Evolutionary conservation across 1,140 invertebrate genomes (phyloP).

Genomic region (Diabrotica undecimpunctata): DNA sequence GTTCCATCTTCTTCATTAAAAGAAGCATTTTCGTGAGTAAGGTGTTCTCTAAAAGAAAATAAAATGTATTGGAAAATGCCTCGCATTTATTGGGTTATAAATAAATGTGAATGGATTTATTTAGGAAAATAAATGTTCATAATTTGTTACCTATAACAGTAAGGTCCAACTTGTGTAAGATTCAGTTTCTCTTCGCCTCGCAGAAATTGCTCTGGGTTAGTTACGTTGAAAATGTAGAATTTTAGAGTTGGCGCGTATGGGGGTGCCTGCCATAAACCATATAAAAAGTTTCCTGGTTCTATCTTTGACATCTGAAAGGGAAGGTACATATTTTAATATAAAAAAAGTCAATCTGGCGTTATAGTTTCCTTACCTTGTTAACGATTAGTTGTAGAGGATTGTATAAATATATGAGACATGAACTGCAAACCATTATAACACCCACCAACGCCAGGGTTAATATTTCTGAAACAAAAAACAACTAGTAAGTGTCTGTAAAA

Average conservation of each 20-base stretch:
- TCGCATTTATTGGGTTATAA: background rate
- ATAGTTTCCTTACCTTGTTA: background rate
- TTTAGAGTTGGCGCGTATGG: conserved; percentile 67
- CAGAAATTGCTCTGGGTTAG: conserved; percentile 70
- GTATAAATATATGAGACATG: conserved; percentile 51
- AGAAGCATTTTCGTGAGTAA: conserved; percentile 63
- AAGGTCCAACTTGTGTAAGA: conserved; percentile 78
- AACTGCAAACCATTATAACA: conserved; percentile 45
- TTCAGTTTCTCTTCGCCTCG: conserved; percentile 65
- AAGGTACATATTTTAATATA: background rate
- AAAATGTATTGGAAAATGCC: too few species aligned
- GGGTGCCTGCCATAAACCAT: conserved; percentile 64
- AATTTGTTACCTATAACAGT: conserved; percentile 82
- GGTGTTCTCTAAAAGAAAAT: conserved; percentile 57
- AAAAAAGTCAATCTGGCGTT: background rate
- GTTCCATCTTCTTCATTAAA: conserved; percentile 65
- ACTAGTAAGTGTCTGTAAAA: background rate
- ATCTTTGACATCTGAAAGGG: conserved; percentile 51
- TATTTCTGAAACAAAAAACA: conserved; percentile 35
- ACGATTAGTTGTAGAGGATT: conserved; percentile 46
- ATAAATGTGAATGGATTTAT: too few species aligned
- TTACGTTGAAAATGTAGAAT: conserved; percentile 82
- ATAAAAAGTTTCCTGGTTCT: conserved; percentile 54
- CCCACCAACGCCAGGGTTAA: conserved; percentile 37
- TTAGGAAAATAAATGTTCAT: too few species aligned